Evolutionary conservation across 2,113 vertebrate genomes (phyloP).

Genomic region (Trichomycterus rosablanca): DNA sequence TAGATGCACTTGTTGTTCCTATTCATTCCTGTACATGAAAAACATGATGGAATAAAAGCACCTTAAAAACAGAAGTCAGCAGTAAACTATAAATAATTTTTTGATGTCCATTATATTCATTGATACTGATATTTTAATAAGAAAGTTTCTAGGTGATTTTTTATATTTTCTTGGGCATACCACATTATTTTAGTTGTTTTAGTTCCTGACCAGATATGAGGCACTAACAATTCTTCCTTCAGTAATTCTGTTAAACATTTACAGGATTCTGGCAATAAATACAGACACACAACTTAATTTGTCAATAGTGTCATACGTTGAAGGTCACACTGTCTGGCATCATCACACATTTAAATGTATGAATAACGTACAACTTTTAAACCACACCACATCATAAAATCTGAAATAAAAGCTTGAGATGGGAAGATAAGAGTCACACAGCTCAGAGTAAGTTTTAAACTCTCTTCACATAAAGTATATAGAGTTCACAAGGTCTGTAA

Average conservation of each 20-base stretch:
- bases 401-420: not conserved
- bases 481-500: constrained; percentile 24
- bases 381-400: constrained; percentile 29
- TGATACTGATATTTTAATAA: no score
- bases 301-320: not conserved
- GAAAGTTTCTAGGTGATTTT: no score
- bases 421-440: constrained; percentile 18
- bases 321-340: constrained; percentile 10
- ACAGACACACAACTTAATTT: not conserved
- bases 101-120: no score
- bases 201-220: no score
- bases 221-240: not conserved
- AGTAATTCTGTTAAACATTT: constrained; percentile 22
- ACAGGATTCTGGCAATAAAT: not conserved
- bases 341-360: constrained; percentile 10
- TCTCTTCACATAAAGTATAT: constrained; percentile 20
- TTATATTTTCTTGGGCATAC: no score
- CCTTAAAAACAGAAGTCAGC: no score
- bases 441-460: constrained; percentile 8
- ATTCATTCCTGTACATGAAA: no score
- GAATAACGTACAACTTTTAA: constrained; percentile 15
- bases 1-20: no score
- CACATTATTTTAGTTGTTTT: no score
- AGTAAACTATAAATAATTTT: no score
- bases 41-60: no score